These are phyloP conservation scores for Cassiopea xamachana DNA, from an alignment of 30 jellyfish, hydroid and myxozoan genomes.

Conservation along the genomic window DNA sequence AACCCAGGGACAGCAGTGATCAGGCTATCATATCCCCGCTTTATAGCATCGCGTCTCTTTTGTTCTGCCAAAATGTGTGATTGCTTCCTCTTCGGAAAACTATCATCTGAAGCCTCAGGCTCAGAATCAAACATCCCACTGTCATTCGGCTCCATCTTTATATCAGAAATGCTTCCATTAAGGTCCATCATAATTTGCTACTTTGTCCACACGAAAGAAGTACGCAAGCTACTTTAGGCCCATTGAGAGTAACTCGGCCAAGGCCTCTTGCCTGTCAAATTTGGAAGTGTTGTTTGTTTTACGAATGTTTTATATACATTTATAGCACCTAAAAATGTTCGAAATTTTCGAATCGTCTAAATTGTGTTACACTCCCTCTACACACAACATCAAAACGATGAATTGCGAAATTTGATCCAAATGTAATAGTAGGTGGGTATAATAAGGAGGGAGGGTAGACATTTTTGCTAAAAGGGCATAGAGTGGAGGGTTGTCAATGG, in stretches of 20 bases:
- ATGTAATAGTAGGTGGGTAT: too few species aligned
- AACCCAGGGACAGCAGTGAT: constrained; percentile 84
- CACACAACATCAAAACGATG: too few species aligned
- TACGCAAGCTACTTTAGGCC: neutral
- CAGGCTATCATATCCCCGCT: constrained; percentile 65
- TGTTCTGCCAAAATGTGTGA: constrained; percentile 72
- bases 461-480: too few species aligned
- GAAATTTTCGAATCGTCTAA: too few species aligned
- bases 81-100: constrained; percentile 45
- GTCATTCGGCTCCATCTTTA: constrained; percentile 16
- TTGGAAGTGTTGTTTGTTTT: too few species aligned
- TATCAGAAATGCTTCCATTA: neutral
- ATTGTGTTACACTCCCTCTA: too few species aligned
- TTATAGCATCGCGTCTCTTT: constrained; percentile 71
- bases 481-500: too few species aligned
- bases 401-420: too few species aligned
- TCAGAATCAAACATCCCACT: constrained; percentile 29
- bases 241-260: neutral
- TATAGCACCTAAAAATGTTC: too few species aligned
- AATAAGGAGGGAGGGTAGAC: too few species aligned
- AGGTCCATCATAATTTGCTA: neutral
- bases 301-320: too few species aligned
- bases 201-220: neutral
- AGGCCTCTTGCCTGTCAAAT: neutral
- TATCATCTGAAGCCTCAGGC: constrained; percentile 32